Evolutionary conservation across 2,113 vertebrate genomes (phyloP).

Genomic region (Mesitornis unicolor): DNA sequence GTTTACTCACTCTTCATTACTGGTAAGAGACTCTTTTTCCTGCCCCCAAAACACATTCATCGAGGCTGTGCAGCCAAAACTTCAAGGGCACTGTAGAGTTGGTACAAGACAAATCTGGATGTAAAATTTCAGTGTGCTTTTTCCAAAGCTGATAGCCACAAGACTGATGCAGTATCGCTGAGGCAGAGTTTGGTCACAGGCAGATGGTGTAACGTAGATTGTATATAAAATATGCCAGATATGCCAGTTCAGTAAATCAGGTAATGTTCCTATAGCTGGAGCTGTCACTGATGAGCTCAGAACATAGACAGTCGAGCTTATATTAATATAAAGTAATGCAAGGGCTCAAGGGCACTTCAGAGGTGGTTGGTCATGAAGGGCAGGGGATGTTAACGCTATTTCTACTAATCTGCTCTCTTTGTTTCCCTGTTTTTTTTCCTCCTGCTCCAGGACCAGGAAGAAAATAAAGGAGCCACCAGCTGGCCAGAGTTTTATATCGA

Average conservation of each 20-base stretch:
- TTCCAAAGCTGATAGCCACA: background rate
- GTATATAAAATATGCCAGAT: background rate
- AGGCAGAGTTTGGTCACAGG: background rate
- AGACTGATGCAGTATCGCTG: background rate
- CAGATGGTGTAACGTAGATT: background rate
- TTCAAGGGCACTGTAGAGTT: background rate
- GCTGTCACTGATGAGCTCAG: background rate
- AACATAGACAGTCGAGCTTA: background rate
- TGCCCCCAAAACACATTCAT: background rate
- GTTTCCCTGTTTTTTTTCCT: background rate
- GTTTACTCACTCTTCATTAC: background rate
- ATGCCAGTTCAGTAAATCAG: background rate
- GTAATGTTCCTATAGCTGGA: background rate
- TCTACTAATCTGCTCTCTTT: constrained; percentile 5
- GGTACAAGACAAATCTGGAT: background rate
- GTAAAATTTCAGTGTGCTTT: background rate
- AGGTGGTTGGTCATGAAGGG: background rate
- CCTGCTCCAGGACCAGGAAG: constrained; percentile 90
- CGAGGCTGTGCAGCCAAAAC: background rate
- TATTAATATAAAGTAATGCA: background rate
- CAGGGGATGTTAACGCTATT: background rate
- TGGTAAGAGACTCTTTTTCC: background rate
- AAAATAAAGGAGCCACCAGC: constrained; percentile 97
- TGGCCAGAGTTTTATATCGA: constrained; percentile 99
- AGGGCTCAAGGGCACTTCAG: background rate